These are phyloP conservation scores for Sialia sialis DNA, from an alignment of 2,113 vertebrate species.

Conservation along the genomic window DNA sequence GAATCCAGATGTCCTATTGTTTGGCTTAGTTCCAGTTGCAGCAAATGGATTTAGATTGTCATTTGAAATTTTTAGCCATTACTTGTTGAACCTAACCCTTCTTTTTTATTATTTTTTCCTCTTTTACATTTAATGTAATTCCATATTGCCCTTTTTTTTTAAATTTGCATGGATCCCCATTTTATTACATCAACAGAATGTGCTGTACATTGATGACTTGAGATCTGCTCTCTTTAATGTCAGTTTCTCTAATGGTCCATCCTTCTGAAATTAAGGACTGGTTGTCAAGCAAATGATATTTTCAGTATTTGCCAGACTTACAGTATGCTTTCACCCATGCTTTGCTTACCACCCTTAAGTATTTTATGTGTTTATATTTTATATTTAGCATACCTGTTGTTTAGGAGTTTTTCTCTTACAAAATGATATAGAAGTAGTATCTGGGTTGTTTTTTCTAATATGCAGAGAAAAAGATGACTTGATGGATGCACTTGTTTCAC, in stretches of 20 bases:
- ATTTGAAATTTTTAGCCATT: neutral
- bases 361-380: neutral
- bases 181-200: neutral
- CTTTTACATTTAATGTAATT: neutral
- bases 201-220: neutral
- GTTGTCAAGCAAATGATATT: neutral
- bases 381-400: neutral
- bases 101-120: neutral
- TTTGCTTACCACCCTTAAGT: neutral
- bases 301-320: neutral
- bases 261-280: neutral
- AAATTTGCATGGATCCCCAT: neutral
- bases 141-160: neutral
- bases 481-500: slow-evolving; percentile 75
- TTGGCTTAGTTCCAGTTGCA: neutral
- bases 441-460: neutral
- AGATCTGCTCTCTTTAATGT: neutral
- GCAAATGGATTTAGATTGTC: neutral
- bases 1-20: neutral
- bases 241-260: neutral
- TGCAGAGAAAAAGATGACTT: slow-evolving; percentile 90
- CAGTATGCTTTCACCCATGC: neutral
- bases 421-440: neutral
- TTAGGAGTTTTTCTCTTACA: neutral
- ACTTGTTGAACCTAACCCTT: neutral